phyloP scores from a whole-genome alignment of 30 jellyfish, hydroid and myxozoan species.

The Chrysaora quinquecirrha region DNA sequence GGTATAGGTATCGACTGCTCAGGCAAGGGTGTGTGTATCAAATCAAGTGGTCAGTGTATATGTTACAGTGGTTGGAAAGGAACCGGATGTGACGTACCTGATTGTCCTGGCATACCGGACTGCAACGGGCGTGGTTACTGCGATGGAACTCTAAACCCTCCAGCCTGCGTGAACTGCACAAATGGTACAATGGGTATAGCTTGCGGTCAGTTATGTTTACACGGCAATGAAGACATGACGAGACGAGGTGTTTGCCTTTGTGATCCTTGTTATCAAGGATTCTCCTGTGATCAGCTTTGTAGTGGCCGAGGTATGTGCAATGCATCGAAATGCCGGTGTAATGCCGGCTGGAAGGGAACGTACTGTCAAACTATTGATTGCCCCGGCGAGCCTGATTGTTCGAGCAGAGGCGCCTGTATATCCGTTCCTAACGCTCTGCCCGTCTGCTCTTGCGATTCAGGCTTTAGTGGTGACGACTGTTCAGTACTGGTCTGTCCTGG shows the following conservation, averaged over 20 bases:
- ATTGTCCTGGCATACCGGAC: slow-evolving; percentile 76
- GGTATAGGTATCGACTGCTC: slow-evolving; percentile 56
- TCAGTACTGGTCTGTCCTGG: slow-evolving; percentile 71
- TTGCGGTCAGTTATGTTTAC: slow-evolving; percentile 46
- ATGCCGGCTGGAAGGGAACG: slow-evolving; percentile 68
- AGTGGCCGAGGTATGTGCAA: slow-evolving; percentile 53
- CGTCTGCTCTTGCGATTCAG: slow-evolving; percentile 70
- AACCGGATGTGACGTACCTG: slow-evolving; percentile 55
- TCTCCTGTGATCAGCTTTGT: slow-evolving; percentile 61
- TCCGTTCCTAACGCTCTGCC: slow-evolving; percentile 51
- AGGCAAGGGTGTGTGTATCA: slow-evolving; percentile 66
- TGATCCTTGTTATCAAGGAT: slow-evolving; percentile 61
- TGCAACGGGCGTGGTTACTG: slow-evolving; percentile 48
- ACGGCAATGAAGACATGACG: slow-evolving; percentile 57
- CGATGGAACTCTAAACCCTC: slow-evolving; percentile 62
- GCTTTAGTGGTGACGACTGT: slow-evolving; percentile 58
- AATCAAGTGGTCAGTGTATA: slow-evolving; percentile 47
- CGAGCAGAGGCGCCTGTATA: slow-evolving; percentile 65
- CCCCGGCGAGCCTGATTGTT: slow-evolving; percentile 80
- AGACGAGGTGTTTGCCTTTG: slow-evolving; percentile 61
- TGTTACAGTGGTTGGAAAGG: slow-evolving; percentile 77
- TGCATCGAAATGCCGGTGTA: slow-evolving; percentile 31
- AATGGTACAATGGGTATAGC: slow-evolving; percentile 70
- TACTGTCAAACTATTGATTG: slow-evolving; percentile 47
- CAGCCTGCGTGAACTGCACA: slow-evolving; percentile 62